Evolutionary conservation across 2,113 vertebrate genomes (phyloP), one percentile per base, ranked within the genome.

Genomic region (Callipepla californica): DNA sequence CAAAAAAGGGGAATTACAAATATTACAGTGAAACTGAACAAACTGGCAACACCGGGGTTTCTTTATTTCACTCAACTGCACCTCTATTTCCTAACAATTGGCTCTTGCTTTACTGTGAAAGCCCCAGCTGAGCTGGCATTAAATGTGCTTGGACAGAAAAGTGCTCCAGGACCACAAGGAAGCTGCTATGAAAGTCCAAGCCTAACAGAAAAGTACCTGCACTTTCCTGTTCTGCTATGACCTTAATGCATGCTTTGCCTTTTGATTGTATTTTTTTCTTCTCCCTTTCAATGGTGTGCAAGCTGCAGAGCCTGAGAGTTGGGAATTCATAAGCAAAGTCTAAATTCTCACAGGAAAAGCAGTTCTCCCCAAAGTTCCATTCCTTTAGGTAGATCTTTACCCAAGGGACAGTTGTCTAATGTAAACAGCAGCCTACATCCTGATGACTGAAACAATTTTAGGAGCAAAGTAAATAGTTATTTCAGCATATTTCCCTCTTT

Each of bases 371-470:
- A 82, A 55, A 92, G 91, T 51, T 83, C 47, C 34, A 4, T 91
- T 93, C 84, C 95, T 94, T 59, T 80, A 73, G 87, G 81, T 93
- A 95, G 72, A 75, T 85, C 51, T 87, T 85, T 85, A 82, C 92
- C 34, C 87, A 76, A 68, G 87, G 81, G 92, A 91, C 3, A 67
- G 59, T 57, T 59, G 87, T 67, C 80, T 63, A 87, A 50, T 80
- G 80, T 87, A 96, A 96, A 96, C 80, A 96, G 62, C 80, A 89
- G 77, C 94, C 92, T 69, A 85, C 78, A 67, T 57, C 68, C 92
- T 85, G 85, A 76, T 87, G 84, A 74, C 78, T 95, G 79, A 91
- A 95, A 70, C 36, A 75, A 36, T 91, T 88, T 91, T 44, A 92
- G 89, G 87, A 77, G 78, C 53, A 77, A 94, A 70, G 32, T 74